Percentiles rank a stretch among this genome's conserved stretches.
These are phyloP conservation scores for Trichonephila clavipes DNA, from an alignment of 1,140 invertebrate genomes.

Conservation along the genomic window DNA sequence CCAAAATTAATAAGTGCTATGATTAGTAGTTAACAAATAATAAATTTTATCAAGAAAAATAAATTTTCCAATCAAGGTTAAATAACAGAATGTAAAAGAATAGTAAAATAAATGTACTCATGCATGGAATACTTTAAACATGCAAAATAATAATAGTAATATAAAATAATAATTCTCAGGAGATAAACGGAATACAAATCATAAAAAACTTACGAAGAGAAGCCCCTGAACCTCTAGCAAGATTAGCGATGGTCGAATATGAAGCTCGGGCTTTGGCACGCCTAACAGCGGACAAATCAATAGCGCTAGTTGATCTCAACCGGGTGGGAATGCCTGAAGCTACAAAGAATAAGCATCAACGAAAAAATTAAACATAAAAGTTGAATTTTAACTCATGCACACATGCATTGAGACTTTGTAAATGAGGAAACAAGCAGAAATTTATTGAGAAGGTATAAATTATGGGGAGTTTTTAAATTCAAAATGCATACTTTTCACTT, in stretches of 20 bases:
- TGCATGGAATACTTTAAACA: neutral
- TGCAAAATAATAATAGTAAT: constrained; percentile 2
- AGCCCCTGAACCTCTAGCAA: constrained; percentile 87
- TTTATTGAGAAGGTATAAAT: neutral
- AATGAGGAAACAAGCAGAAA: too few species aligned
- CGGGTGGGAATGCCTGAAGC: constrained; percentile 80
- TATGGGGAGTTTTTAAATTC: too few species aligned
- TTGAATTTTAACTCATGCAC: neutral
- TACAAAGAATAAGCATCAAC: constrained; percentile 69
- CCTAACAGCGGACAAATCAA: constrained; percentile 93
- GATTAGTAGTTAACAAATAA: neutral
- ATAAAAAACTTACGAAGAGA: constrained; percentile 86
- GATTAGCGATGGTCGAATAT: constrained; percentile 85
- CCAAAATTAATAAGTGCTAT: neutral
- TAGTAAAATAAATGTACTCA: neutral
- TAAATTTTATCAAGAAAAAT: neutral
- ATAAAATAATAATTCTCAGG: neutral
- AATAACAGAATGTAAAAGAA: neutral
- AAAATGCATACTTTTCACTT: too few species aligned
- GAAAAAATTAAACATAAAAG: neutral
- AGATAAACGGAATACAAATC: neutral
- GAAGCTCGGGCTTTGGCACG: constrained; percentile 90
- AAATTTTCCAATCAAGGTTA: neutral
- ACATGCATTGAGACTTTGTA: neutral
- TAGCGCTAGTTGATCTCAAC: constrained; percentile 92